Conservation (phyloP, 2,888 invertebrate species). For the Syritta pipiens region DNA sequence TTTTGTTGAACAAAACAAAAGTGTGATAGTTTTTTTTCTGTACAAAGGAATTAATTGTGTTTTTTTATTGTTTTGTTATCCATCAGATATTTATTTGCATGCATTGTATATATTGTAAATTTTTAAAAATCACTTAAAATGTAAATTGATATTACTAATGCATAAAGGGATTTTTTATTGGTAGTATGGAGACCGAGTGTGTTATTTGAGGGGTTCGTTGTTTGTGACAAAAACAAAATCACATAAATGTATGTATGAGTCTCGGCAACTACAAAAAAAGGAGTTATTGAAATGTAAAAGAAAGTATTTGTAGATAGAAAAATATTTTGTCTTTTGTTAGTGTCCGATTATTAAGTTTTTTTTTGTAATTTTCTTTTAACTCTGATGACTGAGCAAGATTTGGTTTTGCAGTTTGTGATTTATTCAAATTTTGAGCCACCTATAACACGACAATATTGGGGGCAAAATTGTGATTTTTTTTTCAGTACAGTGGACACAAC, state of each 20-base stretch:
- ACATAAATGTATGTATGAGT: background rate
- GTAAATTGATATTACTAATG: constrained; percentile 53
- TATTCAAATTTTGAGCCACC: too few relatives aligned
- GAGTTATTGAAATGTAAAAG: constrained; percentile 6
- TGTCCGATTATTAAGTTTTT: background rate
- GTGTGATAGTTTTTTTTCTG: background rate
- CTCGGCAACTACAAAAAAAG: background rate
- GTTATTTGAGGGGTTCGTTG: constrained; percentile 4
- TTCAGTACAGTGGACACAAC: too few relatives aligned
- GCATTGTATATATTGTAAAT: constrained; percentile 58
- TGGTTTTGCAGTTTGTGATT: too few relatives aligned
- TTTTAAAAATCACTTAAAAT: constrained; percentile 44
- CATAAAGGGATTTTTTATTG: constrained; percentile 39
- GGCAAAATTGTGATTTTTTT: too few relatives aligned
- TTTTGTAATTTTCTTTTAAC: background rate
- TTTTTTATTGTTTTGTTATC: background rate
- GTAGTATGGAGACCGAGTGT: constrained; percentile 15
- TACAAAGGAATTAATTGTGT: constrained; percentile 2
- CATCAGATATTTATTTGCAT: constrained; percentile 5
- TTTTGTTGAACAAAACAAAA: background rate
- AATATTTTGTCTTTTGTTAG: too few relatives aligned
- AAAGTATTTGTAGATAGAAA: constrained; percentile 13
- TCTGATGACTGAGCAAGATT: too few relatives aligned
- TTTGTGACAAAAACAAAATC: background rate
- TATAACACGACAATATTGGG: too few relatives aligned